A percentile compares a stretch with the other conserved stretches of the same genome.
These are phyloP conservation scores for Anarrhichthys ocellatus DNA, from an alignment of 2,113 vertebrate species.

Conservation along the genomic window DNA sequence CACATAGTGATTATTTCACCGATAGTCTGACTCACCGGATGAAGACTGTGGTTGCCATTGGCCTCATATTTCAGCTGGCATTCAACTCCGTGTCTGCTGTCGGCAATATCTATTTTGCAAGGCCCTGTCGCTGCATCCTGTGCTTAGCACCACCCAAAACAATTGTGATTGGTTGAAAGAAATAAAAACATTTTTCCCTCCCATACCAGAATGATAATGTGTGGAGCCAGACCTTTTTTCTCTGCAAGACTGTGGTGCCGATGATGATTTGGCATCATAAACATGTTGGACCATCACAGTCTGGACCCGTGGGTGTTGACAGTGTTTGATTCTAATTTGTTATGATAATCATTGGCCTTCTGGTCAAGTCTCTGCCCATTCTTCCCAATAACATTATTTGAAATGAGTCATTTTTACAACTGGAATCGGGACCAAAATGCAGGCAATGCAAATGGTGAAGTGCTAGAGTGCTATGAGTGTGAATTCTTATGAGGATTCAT, in stretches of 20 bases:
- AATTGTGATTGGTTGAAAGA: background rate
- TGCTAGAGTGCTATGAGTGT: background rate
- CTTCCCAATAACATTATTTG: background rate
- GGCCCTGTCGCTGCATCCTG: background rate
- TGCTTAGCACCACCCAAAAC: background rate
- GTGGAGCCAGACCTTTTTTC: background rate
- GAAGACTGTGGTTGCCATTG: no score
- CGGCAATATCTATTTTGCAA: background rate
- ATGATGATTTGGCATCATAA: background rate
- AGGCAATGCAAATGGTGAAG: background rate
- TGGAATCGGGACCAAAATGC: background rate
- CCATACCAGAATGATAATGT: background rate
- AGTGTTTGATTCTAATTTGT: background rate
- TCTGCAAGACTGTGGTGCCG: background rate
- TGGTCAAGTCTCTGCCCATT: background rate
- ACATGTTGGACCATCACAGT: background rate
- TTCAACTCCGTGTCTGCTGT: background rate
- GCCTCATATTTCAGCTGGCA: background rate
- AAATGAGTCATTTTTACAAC: background rate
- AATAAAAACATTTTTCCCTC: background rate
- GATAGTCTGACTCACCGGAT: background rate
- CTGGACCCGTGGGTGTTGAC: background rate
- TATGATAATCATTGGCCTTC: background rate
- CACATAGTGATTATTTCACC: background rate
- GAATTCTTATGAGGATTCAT: background rate